Evolutionary conservation across 2,797 vertebrate species (phyloP), one percentile per base, ranked within the genome.

Genomic region (Masticophis lateralis): DNA sequence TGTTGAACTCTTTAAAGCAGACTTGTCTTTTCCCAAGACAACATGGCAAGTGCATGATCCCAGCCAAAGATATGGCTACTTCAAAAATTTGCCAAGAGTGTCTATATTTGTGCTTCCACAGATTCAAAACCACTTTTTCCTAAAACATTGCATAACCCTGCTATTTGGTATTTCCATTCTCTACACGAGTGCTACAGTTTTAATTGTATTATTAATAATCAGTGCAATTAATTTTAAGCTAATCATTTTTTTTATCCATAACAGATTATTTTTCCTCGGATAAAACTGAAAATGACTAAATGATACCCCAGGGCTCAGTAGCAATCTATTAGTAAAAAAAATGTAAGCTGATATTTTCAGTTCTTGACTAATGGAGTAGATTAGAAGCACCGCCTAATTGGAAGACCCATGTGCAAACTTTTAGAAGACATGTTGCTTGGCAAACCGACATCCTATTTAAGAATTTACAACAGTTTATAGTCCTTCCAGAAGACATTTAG

Each of bases 171-270:
- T 91, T 83, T 0, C 13, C 27, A 92, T 60, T 3, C 28, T 92
- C 92, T 60, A 47, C 51, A 86, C 27, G 16, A 22, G 0, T 63
- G 20, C 20, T 56, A 90, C 11, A 37, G 0, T 88, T 91, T 83
- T 51, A 69, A 87, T 74, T 91, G 91, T 93, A 91, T 13, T 63
- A 12, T 92, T 93, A 94, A 3, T 83, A 18, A 91, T 92, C 96
- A 6, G 43, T 90, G 57, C 22, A 13, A 63, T 87, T 66, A 87
- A 87, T 79, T 28, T 14, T 1, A 83, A 8, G 63, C 0, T 56
- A 92, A 43, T 87, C 91, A 74, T 93, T 88, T 43, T 94, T 92
- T 7, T 94, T 0, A 37, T 92, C 92, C 14, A 37, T 1, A 56
- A 5, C 56, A 94, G 14, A 79, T 16, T 92, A 12, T 37, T 83